Evolutionary conservation across 2,113 vertebrate species (phyloP), one percentile per base, ranked within the genome.

Genomic region (Pangasianodon gigas): DNA sequence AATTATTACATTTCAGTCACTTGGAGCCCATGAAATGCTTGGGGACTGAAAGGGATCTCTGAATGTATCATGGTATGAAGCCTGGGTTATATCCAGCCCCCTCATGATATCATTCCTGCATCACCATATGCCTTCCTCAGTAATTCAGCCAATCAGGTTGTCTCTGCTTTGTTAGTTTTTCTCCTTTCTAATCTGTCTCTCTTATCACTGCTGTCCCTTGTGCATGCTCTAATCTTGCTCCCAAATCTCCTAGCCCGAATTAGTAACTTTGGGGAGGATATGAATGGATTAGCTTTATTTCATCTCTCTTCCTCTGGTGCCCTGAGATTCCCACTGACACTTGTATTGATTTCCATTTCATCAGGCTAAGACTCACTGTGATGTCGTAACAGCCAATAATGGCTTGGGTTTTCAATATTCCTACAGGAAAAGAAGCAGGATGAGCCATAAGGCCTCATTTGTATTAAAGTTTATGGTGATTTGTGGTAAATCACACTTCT

Each of bases 261-360:
- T 92, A 92, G 87, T 54, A 79, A 88, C 41, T 89, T 90, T 87
- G 69, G 37, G 29, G 1, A 9, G 29, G 60, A 41, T 92, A 67
- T 52, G 84, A 87, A 87, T 46, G 80, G 91, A 92, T 92, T 90
- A 89, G 71, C 83, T 89, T 92, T 69, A 90, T 84, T 90, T 90
- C 24, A 29, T 75, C 85, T 58, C 79, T n/a, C 46, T 41, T 77
- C 54, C 54, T 56, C 65, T 60, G 51, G 82, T 41, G 6, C 19
- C 58, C 44, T 71, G 51, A 60, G 85, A 89, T 80, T 79, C 89
- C 84, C 32, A 54, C 83, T 88, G 91, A 88, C 87, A 89, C 65
- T 65, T 81, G n/a, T 89, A 92, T 92, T 85, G 91, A 92, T 92
- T 92, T 90, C 91, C 51, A 87, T 92, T 90, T 83, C 87, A 92